Percentiles rank a stretch among this genome's conserved stretches.
Evolutionary conservation across 2,113 vertebrate species (phyloP).

Genomic region (Falco punctatus): DNA sequence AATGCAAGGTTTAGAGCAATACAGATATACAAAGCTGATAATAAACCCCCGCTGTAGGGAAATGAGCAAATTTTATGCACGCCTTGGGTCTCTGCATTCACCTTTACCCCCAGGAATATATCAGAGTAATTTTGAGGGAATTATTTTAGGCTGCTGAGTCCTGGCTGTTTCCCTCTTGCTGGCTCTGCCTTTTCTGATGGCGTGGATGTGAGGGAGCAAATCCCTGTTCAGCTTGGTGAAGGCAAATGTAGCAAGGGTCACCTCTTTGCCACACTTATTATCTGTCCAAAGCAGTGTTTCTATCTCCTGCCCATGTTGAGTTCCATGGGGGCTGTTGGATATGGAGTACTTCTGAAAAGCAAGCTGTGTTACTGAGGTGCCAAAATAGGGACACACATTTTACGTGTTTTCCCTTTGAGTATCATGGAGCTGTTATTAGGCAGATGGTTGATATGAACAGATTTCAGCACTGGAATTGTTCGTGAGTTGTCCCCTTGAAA

Average conservation of each 20-base stretch:
- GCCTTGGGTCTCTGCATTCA: neutral
- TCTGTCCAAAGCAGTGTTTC: neutral
- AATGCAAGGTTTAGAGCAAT: conserved; percentile 30
- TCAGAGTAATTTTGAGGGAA: neutral
- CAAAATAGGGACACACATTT: neutral
- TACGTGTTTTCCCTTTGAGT: neutral
- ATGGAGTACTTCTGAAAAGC: neutral
- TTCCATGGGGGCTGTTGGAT: neutral
- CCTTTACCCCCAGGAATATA: conserved; percentile 14
- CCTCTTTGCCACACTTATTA: neutral
- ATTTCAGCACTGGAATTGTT: neutral
- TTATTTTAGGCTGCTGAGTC: neutral
- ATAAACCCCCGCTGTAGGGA: conserved; percentile 32
- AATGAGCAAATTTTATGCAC: conserved; percentile 25
- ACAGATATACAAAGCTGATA: conserved; percentile 36
- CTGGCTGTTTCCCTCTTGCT: neutral
- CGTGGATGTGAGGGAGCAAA: neutral
- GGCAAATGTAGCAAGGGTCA: neutral
- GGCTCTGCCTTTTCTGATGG: neutral
- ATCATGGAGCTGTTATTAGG: neutral
- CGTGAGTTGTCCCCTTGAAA: neutral
- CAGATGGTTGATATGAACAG: neutral
- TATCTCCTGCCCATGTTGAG: neutral
- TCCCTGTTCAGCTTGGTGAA: neutral
- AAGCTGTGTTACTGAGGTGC: neutral